Percentiles rank a stretch among this genome's conserved stretches.
Conservation (phyloP, 1,140 invertebrate species). For the Caenorhabditis remanei region DNA sequence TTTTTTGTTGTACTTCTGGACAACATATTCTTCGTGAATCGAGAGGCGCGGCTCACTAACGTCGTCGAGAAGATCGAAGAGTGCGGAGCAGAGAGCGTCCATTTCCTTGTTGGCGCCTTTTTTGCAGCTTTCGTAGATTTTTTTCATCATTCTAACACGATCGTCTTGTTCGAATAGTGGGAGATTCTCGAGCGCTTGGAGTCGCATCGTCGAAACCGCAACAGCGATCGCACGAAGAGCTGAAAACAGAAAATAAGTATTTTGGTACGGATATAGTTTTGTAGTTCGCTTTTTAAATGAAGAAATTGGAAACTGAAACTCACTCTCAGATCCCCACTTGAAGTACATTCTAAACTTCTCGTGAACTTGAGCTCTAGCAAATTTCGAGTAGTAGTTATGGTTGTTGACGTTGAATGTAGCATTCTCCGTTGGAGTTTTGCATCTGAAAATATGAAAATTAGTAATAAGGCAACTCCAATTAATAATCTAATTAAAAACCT, state of each 20-base stretch:
- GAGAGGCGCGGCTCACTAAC: neutral
- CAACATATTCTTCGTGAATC: slow-evolving; percentile 39
- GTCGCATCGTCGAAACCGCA: neutral
- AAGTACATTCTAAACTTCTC: slow-evolving; percentile 1
- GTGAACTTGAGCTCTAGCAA: slow-evolving; percentile 36
- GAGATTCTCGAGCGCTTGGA: neutral
- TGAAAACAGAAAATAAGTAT: neutral
- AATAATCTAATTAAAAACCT: too few relatives aligned
- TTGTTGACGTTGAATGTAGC: neutral
- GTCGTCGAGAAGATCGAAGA: slow-evolving; percentile 8
- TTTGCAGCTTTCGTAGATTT: slow-evolving; percentile 1
- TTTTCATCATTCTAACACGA: neutral
- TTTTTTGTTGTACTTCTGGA: neutral
- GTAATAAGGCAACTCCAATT: neutral
- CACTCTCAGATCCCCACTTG: neutral
- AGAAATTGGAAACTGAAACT: neutral
- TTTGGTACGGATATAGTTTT: neutral
- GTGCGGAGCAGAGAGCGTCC: slow-evolving; percentile 6
- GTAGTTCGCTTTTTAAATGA: neutral
- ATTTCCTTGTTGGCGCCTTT: slow-evolving; percentile 29
- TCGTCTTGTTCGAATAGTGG: neutral
- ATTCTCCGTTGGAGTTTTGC: neutral
- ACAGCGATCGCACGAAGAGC: neutral
- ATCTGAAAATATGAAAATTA: neutral
- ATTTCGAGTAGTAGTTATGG: neutral